Percentiles rank a stretch among this genome's conserved stretches.
phyloP scores from a whole-genome alignment of 2,113 vertebrate species.

The Pleuronectes platessa region DNA sequence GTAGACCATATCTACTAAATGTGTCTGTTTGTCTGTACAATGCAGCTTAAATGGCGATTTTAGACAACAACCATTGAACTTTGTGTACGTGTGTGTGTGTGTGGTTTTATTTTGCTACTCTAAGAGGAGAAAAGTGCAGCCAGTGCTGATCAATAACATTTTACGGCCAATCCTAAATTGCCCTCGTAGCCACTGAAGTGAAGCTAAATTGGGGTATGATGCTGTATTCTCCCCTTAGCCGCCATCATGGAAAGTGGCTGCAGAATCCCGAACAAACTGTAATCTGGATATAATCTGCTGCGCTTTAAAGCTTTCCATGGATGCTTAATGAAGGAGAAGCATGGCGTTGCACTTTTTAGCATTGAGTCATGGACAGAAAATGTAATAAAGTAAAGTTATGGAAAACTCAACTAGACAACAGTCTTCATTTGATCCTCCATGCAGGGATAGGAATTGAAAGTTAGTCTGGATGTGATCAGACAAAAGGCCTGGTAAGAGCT shows the following conservation, averaged over 20 bases:
- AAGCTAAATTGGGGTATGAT: conserved; percentile 51
- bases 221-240: conserved; percentile 44
- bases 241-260: conserved; percentile 16
- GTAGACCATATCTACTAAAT: conserved; percentile 42
- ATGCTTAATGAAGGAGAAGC: conserved; percentile 41
- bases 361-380: conserved; percentile 27
- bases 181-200: conserved; percentile 50
- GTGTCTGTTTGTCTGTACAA: conserved; percentile 40
- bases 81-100: neutral
- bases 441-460: too few relatives aligned
- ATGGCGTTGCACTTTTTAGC: conserved; percentile 29
- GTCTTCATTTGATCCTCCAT: too few relatives aligned
- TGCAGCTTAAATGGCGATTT: conserved; percentile 41
- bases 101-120: conserved; percentile 39
- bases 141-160: conserved; percentile 65
- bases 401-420: neutral
- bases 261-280: conserved; percentile 50
- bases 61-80: conserved; percentile 28
- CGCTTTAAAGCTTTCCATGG: conserved; percentile 35
- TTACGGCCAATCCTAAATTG: conserved; percentile 66
- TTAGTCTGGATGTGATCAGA: too few relatives aligned
- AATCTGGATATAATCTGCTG: conserved; percentile 53
- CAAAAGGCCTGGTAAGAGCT: too few relatives aligned
- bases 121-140: conserved; percentile 53
- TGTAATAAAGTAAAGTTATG: neutral